Percentiles rank a stretch among this genome's conserved stretches.
phyloP scores from a whole-genome alignment of 2,888 invertebrate species.

The Luperina nickerlii region DNA sequence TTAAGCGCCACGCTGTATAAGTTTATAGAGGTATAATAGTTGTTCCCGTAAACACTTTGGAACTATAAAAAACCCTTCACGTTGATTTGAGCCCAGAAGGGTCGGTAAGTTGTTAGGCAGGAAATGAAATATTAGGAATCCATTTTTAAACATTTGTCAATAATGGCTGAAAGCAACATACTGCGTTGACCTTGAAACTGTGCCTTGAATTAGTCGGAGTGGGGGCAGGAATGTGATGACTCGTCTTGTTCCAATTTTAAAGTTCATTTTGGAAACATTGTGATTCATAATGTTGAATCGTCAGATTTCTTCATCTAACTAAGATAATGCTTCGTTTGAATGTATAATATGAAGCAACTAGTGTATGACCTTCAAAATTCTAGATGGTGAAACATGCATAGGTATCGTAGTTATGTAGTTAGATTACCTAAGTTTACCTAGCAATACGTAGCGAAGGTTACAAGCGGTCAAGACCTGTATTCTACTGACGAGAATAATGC shows the following conservation, averaged over 20 bases:
- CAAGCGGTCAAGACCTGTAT: slow-evolving; percentile 14
- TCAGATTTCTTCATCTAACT: not conserved
- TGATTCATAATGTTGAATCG: not conserved
- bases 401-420: not conserved
- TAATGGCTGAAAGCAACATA: not conserved
- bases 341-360: slow-evolving; percentile 5
- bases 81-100: no score
- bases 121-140: no score
- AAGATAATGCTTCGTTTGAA: not conserved
- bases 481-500: not conserved
- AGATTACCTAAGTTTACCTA: not conserved
- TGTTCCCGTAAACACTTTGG: not conserved
- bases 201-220: no score
- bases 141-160: not conserved
- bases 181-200: no score
- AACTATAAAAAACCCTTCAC: not conserved
- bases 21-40: not conserved
- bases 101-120: no score
- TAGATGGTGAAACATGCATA: not conserved
- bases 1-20: not conserved
- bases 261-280: not conserved
- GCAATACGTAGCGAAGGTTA: slow-evolving; percentile 11
- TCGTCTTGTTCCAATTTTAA: not conserved
- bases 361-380: not conserved
- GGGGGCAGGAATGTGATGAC: not conserved